Percentiles rank a stretch among this genome's conserved stretches.
These are phyloP conservation scores for Leucophenga maculata DNA, from an alignment of 2,888 invertebrate species.

Conservation along the genomic window DNA sequence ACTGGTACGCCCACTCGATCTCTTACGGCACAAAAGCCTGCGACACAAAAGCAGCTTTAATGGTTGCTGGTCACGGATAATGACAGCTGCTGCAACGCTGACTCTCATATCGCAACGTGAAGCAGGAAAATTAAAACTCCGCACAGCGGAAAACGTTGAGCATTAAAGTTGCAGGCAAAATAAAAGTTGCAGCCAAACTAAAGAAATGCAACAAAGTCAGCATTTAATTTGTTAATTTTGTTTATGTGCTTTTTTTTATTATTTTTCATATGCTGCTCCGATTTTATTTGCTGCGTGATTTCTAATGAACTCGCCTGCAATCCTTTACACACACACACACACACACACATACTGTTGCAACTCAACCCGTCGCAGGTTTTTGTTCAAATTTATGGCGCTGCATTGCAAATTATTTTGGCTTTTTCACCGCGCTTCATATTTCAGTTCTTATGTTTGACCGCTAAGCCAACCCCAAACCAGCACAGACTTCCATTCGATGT, in stretches of 20 bases:
- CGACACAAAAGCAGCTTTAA: slow-evolving; percentile 23
- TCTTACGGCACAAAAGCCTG: neutral
- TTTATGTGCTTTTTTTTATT: slow-evolving; percentile 6
- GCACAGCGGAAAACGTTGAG: too few relatives aligned
- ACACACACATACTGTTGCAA: neutral
- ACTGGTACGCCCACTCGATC: neutral
- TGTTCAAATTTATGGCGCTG: slow-evolving; percentile 48
- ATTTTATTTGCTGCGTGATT: neutral
- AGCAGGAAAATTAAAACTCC: slow-evolving; percentile 22
- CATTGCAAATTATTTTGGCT: slow-evolving; percentile 55
- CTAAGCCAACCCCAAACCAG: neutral
- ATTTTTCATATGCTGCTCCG: neutral
- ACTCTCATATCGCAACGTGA: neutral
- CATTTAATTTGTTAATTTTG: slow-evolving; percentile 13
- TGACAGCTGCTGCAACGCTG: neutral
- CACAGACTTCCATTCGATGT: slow-evolving; percentile 33
- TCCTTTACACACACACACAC: too few relatives aligned
- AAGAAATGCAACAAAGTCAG: neutral
- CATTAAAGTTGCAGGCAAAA: too few relatives aligned
- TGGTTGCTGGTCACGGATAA: slow-evolving; percentile 27
- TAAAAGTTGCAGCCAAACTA: too few relatives aligned
- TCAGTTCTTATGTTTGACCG: too few relatives aligned
- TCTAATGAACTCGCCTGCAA: slow-evolving; percentile 31
- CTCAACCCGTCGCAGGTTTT: neutral
- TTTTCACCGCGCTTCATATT: slow-evolving; percentile 41